A percentile compares a stretch with the other conserved stretches of the same genome.
Conservation (phyloP, 2,113 vertebrate genomes). For the Hypocryptadius cinnamomeus region DNA sequence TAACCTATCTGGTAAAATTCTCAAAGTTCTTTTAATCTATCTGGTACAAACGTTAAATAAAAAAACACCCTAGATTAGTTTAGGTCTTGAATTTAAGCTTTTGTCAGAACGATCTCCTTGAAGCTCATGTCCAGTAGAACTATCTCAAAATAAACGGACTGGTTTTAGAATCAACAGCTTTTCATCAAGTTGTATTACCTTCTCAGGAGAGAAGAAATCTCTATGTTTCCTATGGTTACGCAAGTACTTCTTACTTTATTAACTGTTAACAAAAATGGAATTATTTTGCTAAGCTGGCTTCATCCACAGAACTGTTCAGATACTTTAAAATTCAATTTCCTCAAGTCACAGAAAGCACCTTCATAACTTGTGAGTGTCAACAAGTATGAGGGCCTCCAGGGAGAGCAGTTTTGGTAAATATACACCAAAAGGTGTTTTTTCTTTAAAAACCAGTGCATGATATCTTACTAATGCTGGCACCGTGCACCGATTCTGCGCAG, state of each 20-base stretch:
- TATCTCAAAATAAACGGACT: neutral
- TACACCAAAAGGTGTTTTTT: neutral
- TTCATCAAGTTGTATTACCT: neutral
- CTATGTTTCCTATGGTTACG: neutral
- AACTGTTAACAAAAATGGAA: neutral
- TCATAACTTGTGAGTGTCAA: neutral
- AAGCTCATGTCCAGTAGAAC: neutral
- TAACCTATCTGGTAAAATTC: neutral
- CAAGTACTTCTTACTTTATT: neutral
- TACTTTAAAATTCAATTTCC: neutral
- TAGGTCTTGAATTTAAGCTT: neutral
- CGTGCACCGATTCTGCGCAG: neutral
- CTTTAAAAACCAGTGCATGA: neutral
- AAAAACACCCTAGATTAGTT: neutral
- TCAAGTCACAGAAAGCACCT: neutral
- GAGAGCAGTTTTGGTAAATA: neutral
- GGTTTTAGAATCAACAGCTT: neutral
- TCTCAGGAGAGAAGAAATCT: neutral
- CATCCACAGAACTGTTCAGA: neutral
- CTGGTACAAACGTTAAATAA: neutral
- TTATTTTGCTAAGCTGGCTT: neutral
- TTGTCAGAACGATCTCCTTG: neutral
- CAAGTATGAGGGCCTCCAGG: neutral
- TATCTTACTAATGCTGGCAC: neutral
- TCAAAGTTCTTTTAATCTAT: neutral